These are phyloP conservation scores for Dicrostonyx torquatus DNA, from an alignment of 2,797 vertebrate genomes.

Conservation along the genomic window DNA sequence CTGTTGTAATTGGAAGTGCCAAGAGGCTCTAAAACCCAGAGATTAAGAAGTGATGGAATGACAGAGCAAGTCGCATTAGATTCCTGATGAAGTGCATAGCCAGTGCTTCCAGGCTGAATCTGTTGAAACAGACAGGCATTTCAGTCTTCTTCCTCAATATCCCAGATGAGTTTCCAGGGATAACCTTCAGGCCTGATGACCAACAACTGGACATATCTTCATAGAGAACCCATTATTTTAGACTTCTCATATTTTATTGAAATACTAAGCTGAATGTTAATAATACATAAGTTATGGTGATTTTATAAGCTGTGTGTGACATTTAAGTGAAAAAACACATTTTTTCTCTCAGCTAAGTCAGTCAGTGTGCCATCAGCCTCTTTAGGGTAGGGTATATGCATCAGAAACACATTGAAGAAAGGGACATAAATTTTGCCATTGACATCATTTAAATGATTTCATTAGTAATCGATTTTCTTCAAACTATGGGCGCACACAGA, in stretches of 20 bases:
- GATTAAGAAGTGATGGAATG: background rate
- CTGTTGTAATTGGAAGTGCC: conserved; percentile 9
- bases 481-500: background rate
- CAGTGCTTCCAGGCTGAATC: background rate
- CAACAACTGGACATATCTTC: background rate
- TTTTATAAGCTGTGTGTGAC: background rate
- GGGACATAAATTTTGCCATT: background rate
- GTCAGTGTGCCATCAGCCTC: background rate
- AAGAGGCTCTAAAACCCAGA: conserved; percentile 35
- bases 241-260: background rate
- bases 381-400: background rate
- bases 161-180: background rate
- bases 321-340: conserved; percentile 3
- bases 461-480: background rate
- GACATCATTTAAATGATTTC: conserved; percentile 16
- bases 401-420: background rate
- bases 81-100: background rate
- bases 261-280: conserved; percentile 13
- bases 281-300: background rate
- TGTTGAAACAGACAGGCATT: background rate
- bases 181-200: background rate
- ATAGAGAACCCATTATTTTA: background rate
- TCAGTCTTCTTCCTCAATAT: background rate
- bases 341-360: background rate
- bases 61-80: background rate